Base-by-base conservation (phyloP, 2,888 invertebrate genomes). In the Linnaemya vulpina region DNA sequence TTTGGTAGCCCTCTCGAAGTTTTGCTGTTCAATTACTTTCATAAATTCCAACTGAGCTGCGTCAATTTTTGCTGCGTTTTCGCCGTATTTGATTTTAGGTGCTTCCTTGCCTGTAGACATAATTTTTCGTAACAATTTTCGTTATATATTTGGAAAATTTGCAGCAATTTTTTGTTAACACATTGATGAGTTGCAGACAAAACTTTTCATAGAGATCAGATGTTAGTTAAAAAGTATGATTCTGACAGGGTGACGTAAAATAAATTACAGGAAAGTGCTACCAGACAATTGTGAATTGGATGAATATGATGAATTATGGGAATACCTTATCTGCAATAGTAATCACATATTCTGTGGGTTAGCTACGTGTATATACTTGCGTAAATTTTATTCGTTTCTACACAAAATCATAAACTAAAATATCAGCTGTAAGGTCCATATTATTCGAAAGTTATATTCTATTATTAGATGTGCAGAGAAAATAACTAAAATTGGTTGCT, bases 21-120 rank as follows among this genome's bases (percentile, higher is more conserved):
- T 98, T 90, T 96, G 94, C 87, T 95, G 93, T 90, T 98, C 97
- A 43, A 97, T 94, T 77, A 96, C 92, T 93, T 95, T 95, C 94
- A 98, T 96, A 90, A 96, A 97, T 91, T 96, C 94, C 77, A 96
- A 90, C 89, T 97, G 96, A 0, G 95, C 93, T 88, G 93, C 93
- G 87, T 94, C 95, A 78, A 95, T 88, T 90, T 94, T 92, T 11
- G 89, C 89, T 87, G 90, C 91, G 79, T 86, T 83, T 87, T 90
- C 92, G 65, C 88, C 90, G 90, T 90, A 91, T 87, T 92, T 92
- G 20, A 92, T 89, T 87, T 91, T 92, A 38, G 90, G 90, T 79
- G 87, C 78, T 84, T 90, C 62, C 46, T 79, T 74, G 22, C 88
- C 88, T 86, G 91, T 87, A 86, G 91, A 91, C 91, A 91, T 91